A percentile compares a stretch with the other conserved stretches of the same genome.
phyloP scores from a whole-genome alignment of 2,113 vertebrate genomes.

The Chionomys nivalis region DNA sequence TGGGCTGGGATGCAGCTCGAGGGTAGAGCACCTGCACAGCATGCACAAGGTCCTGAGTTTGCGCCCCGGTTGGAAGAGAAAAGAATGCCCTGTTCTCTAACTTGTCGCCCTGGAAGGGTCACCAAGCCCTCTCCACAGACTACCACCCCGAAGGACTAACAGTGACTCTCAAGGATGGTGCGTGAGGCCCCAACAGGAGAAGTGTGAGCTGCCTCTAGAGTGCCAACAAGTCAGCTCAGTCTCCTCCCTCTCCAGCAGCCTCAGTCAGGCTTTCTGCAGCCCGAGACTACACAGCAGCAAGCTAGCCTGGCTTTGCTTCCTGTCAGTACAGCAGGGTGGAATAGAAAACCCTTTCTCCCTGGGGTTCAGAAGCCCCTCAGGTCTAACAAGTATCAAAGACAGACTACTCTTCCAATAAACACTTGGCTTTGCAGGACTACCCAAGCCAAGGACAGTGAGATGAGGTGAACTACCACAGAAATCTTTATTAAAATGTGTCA shows the following conservation, averaged over 20 bases:
- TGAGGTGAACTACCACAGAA: slow-evolving; percentile 81
- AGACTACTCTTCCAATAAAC: slow-evolving; percentile 32
- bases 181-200: slow-evolving; percentile 15
- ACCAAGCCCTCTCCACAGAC: background rate
- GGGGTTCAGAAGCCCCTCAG: background rate
- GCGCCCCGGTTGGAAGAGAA: background rate
- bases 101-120: background rate
- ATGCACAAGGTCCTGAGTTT: background rate
- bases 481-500: slow-evolving; percentile 88
- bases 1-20: background rate
- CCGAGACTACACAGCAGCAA: background rate
- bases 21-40: background rate
- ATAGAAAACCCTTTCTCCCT: background rate
- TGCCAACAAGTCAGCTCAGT: slow-evolving; percentile 42
- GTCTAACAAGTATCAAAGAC: slow-evolving; percentile 35
- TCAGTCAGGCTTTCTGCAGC: slow-evolving; percentile 33
- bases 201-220: slow-evolving; percentile 60
- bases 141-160: background rate
- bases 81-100: background rate
- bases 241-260: slow-evolving; percentile 24
- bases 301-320: slow-evolving; percentile 27
- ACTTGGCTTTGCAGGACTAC: slow-evolving; percentile 68
- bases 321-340: background rate
- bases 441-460: slow-evolving; percentile 79
- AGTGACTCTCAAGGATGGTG: background rate